A percentile compares a stretch with the other conserved stretches of the same genome.
These are phyloP conservation scores for Prorops nasuta DNA, from an alignment of 1,140 invertebrate species.

Conservation along the genomic window DNA sequence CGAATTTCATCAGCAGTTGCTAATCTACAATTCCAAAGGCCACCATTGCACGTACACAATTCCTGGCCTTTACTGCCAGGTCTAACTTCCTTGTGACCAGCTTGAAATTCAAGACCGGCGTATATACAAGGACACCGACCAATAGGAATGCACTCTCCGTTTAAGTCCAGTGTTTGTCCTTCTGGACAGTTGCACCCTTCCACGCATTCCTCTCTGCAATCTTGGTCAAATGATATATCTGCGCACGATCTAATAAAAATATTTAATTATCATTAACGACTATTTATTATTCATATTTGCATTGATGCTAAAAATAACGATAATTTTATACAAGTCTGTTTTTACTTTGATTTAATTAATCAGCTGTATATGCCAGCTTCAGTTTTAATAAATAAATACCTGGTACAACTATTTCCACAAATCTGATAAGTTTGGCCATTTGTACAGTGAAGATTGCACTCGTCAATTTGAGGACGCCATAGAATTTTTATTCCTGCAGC, in stretches of 20 bases:
- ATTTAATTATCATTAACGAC: not conserved
- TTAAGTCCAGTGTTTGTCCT: conserved; percentile 69
- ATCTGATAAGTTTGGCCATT: conserved; percentile 75
- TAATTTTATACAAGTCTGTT: too few species aligned
- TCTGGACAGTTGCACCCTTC: conserved; percentile 86
- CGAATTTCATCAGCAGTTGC: conserved; percentile 64
- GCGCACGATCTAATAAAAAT: conserved; percentile 28
- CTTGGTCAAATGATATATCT: conserved; percentile 30
- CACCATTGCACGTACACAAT: conserved; percentile 72
- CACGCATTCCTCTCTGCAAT: conserved; percentile 69
- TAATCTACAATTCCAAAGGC: conserved; percentile 68
- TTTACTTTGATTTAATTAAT: too few species aligned
- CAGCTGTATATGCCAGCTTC: not conserved
- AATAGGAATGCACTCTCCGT: conserved; percentile 74
- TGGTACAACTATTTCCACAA: conserved; percentile 62
- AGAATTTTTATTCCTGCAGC: conserved; percentile 67
- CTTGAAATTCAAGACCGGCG: conserved; percentile 69
- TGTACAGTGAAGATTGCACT: conserved; percentile 77
- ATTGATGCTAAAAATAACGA: not conserved
- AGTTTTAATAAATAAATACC: conserved; percentile 22
- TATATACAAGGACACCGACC: conserved; percentile 74
- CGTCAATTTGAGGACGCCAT: conserved; percentile 74
- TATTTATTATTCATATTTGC: not conserved
- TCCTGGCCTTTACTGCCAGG: conserved; percentile 65
- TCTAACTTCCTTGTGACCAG: conserved; percentile 73